A percentile compares a stretch with the other conserved stretches of the same genome.
These are phyloP conservation scores for Episyrphus balteatus DNA, from an alignment of 1,140 invertebrate species.

Conservation along the genomic window DNA sequence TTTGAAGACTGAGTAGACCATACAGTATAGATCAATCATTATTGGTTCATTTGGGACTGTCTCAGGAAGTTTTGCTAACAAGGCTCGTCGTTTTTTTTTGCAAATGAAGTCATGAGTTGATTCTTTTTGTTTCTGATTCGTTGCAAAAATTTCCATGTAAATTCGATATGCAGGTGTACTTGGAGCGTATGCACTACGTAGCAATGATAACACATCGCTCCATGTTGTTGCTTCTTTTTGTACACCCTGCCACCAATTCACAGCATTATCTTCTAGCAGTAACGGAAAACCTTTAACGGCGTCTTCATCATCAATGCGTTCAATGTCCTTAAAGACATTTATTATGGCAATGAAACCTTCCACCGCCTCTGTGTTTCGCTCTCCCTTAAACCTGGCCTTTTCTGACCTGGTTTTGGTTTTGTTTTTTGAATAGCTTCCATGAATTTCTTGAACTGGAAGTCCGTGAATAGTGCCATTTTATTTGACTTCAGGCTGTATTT, in stretches of 20 bases:
- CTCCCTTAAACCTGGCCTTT: constrained; percentile 8
- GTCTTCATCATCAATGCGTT: constrained; percentile 10
- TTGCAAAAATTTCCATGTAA: constrained; percentile 6
- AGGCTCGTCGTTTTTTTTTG: constrained; percentile 2
- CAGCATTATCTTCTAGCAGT: constrained; percentile 9
- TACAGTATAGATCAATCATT: constrained; percentile 11
- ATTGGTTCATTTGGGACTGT: neutral
- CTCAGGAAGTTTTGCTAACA: constrained; percentile 4
- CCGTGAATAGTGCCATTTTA: no score
- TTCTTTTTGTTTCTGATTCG: constrained; percentile 6
- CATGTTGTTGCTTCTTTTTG: no score
- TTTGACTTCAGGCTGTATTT: no score
- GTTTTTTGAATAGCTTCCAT: no score
- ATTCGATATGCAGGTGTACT: constrained; percentile 5
- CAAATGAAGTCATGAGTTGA: constrained; percentile 5
- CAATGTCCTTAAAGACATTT: constrained; percentile 8
- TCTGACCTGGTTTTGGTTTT: no score
- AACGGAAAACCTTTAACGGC: constrained; percentile 14
- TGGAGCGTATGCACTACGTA: constrained; percentile 3
- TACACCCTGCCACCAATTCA: no score
- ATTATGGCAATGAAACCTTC: constrained; percentile 14
- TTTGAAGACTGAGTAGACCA: constrained; percentile 5
- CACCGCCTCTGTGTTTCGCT: constrained; percentile 4
- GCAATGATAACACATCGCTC: constrained; percentile 4
- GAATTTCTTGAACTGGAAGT: no score